A percentile compares a stretch with the other conserved stretches of the same genome.
Conservation (phyloP, 2,888 invertebrate genomes). For the Drosophila hawaiiensis region DNA sequence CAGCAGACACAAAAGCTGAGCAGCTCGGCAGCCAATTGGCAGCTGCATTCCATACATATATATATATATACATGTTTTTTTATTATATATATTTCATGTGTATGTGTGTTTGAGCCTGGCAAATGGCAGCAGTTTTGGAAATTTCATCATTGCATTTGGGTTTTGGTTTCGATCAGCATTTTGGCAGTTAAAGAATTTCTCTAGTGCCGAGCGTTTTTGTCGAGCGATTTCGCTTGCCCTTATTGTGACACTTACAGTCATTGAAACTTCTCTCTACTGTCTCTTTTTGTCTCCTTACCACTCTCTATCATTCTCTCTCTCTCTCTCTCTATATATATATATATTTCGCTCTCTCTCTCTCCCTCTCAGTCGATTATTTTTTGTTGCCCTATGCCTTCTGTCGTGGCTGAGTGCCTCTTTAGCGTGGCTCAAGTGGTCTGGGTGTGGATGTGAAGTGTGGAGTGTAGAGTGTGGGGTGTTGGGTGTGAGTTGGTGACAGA, state of each 20-base stretch:
- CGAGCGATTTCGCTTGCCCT: conserved; percentile 61
- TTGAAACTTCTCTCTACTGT: conserved; percentile 18
- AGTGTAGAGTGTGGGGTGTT: conserved; percentile 5
- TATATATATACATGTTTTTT: neutral
- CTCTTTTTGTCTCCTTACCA: neutral
- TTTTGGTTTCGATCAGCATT: conserved; percentile 56
- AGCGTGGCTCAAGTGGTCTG: conserved; percentile 49
- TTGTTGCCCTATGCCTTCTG: conserved; percentile 41
- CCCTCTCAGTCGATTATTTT: neutral
- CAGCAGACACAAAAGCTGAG: conserved; percentile 27
- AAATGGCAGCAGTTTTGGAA: conserved; percentile 59
- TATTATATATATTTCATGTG: neutral
- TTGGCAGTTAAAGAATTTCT: conserved; percentile 59
- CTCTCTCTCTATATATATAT: too few species aligned
- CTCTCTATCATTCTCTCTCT: neutral
- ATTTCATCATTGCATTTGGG: conserved; percentile 60
- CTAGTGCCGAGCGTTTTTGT: conserved; percentile 54
- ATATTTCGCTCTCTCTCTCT: too few species aligned
- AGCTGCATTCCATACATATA: conserved; percentile 10
- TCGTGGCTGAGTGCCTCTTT: conserved; percentile 68
- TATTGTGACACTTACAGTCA: conserved; percentile 57
- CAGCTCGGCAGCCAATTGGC: conserved; percentile 21
- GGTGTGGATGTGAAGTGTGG: conserved; percentile 10
- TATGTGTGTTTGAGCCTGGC: conserved; percentile 34
- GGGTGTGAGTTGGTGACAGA: conserved; percentile 14